Conservation (phyloP, 2,113 vertebrate genomes). For the Bucco capensis region DNA sequence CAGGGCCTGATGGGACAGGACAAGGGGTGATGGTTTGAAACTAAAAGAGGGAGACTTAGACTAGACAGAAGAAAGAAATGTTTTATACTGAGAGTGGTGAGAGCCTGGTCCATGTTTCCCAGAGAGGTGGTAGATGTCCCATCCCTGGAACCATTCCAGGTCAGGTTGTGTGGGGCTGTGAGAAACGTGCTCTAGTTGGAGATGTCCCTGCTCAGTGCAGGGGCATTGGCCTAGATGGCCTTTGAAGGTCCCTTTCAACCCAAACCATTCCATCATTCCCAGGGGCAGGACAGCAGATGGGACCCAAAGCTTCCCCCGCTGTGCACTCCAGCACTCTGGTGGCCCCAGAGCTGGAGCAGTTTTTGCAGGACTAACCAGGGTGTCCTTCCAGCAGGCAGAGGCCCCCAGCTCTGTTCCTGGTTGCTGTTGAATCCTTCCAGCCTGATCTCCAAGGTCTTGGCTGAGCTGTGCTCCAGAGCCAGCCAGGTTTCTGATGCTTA, state of each 20-base stretch:
- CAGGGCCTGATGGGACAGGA: not conserved
- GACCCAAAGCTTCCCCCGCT: not conserved
- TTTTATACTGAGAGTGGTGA: not conserved
- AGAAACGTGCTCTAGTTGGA: not conserved
- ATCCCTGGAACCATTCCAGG: not conserved
- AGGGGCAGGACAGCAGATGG: not conserved
- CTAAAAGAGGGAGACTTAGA: not conserved
- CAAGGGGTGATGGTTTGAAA: not conserved
- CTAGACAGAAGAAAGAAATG: not conserved
- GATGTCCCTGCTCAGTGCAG: not conserved
- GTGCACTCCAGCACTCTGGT: no score
- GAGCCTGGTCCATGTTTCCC: not conserved
- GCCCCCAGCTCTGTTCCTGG: not conserved
- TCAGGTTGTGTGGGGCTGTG: not conserved
- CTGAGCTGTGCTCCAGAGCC: constrained; percentile 1
- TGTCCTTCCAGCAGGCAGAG: not conserved
- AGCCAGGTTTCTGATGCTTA: constrained; percentile 47
- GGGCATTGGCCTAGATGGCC: not conserved
- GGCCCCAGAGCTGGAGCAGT: rapidly evolving
- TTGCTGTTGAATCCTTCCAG: not conserved
- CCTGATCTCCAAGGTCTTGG: constrained; percentile 14
- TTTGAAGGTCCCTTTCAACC: not conserved
- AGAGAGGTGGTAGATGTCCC: not conserved
- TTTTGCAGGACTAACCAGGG: not conserved
- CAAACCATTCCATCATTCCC: not conserved